phyloP scores from a whole-genome alignment of 2,113 vertebrate species.

The Pongo pygmaeus region DNA sequence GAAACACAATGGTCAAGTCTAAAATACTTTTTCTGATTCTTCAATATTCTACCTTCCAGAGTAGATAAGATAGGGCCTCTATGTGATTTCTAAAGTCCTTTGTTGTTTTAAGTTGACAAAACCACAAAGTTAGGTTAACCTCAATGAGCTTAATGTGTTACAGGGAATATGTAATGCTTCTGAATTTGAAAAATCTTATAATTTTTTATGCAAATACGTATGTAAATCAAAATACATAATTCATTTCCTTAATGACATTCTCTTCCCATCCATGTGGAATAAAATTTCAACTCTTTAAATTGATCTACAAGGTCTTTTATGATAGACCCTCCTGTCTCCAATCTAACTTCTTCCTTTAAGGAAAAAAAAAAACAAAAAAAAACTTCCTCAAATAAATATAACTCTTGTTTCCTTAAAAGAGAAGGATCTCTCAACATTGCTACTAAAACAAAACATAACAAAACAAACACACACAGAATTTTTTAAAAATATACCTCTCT shows the following conservation, averaged over 20 bases:
- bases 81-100: not conserved
- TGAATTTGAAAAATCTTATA: not conserved
- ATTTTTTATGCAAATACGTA: not conserved
- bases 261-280: not conserved
- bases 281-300: not conserved
- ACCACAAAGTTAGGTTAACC: not conserved
- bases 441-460: not conserved
- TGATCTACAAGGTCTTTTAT: not conserved
- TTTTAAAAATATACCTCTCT: too few species aligned
- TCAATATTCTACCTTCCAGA: not conserved
- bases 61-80: not conserved
- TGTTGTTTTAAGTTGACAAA: not conserved
- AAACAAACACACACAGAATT: not conserved
- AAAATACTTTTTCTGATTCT: not conserved
- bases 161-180: not conserved
- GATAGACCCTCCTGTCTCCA: not conserved
- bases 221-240: not conserved
- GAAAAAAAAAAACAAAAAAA: not conserved
- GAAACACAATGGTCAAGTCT: not conserved
- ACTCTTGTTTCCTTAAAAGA: not conserved
- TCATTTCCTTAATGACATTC: not conserved
- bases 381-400: not conserved
- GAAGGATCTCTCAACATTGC: not conserved
- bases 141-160: not conserved
- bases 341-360: not conserved